Base-by-base conservation (phyloP, 2,888 invertebrate species). In the Apamea anceps region DNA sequence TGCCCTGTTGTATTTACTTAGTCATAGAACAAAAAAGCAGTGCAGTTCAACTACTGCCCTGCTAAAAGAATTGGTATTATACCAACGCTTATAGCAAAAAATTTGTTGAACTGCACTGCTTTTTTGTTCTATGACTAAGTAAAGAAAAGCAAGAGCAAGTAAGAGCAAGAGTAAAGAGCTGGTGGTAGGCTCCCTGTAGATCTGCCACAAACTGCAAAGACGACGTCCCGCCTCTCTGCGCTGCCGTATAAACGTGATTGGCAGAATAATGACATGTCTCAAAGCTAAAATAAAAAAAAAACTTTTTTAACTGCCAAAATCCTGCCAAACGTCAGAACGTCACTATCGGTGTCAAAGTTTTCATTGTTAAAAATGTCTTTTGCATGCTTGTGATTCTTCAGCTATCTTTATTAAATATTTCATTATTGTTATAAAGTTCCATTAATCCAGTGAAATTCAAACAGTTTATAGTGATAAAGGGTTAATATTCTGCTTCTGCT, bases 381-480 rank as follows among this genome's bases (percentile, higher is more conserved):
- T 28, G 28, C 84, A 70, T 66, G 84, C 84, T 32, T 70, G 81
- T 51, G 65, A 65, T 51, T 70, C 37, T 28, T 42, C 3, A 57
- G 2, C 0, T 32, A 32, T 12, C n/a, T 66, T 21, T 13, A 76
- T 1, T 2, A n/a, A 76, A 21, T 51, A 77, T 0, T 45, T 54
- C 1, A 25, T 0, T 28, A 28, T 12, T 60, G 18, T 70, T 25
- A 15, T 15, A 45, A 25, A 67, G 8, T 62, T 54, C 18, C 5
- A 10, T n/a, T 15, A 37, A 45, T 28, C 15, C 10, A n/a, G 48
- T 54, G 12, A 71, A 71, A 48, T 57, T 48, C 0, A 75, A 72
- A 32, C 37, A 80, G 51, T 60, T 45, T 1, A 21, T 54, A 60
- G 37, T 80, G 37, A 6, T 51, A 28, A 54, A 12, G 13, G 7